Evolutionary conservation across 2,888 invertebrate species (phyloP), one percentile per base, ranked within the genome.

Genomic region (Drosophila formosana): DNA sequence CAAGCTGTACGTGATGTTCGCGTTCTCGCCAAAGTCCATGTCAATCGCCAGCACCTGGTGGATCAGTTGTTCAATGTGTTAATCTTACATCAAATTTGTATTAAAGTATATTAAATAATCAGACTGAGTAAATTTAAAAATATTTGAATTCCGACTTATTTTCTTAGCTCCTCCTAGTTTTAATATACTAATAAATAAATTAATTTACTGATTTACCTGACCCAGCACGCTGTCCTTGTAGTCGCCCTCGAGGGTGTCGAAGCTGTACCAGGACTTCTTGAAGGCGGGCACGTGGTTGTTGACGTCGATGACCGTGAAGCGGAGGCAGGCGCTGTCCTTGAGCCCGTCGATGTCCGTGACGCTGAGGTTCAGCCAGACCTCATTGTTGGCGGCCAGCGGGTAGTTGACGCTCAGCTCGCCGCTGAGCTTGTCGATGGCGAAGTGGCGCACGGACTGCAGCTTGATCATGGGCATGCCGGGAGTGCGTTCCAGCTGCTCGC

Each of bases 251-350:
- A 95, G 94, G 0, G 96, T 94, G 83, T 96, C 96, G 77, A 97
- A 97, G 55, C 94, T 95, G 89, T 97, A 97, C 95, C 95, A 96
- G 0, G 96, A 95, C 78, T 96, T 96, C 78, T 95, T 95, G 76
- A 97, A 97, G 73, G 95, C 94, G 0, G 97, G 97, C 4, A 95
- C 95, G 90, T 97, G 97, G 82, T 97, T 96, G 90, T 97, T 97
- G 0, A 97, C 94, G 86, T 97, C 97, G 82, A 94, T 94, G 0
- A 97, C 94, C 52, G 94, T 94, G n/a, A 97, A 93, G 77, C 95
- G 94, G 3, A 97, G 91, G 5, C 95, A 94, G 1, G 96, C 94
- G 56, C 94, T 93, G 78, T 97, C 96, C 76, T 94, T 94, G 3
- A 97, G 91, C 3, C 95, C 96, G 4, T 96, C 97, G 0, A 95